These are phyloP conservation scores for Chionis minor DNA, from an alignment of 2,113 vertebrate genomes.

Conservation along the genomic window DNA sequence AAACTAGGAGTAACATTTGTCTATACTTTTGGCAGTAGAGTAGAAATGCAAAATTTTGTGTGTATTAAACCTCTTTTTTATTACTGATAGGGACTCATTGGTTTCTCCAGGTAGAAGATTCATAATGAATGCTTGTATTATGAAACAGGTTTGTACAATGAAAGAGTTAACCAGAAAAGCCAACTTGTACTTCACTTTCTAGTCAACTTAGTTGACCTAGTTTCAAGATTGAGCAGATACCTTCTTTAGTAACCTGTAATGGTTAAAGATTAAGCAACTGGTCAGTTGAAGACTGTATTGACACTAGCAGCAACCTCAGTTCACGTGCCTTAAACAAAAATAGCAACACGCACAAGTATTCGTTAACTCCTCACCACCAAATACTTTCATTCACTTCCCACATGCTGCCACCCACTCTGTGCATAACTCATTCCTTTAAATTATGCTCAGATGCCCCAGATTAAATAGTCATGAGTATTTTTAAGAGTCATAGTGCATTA, in stretches of 20 bases:
- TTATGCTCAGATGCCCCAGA: conserved; percentile 6
- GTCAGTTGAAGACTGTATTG: not conserved
- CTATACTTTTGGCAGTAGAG: not conserved
- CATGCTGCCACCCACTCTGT: conserved; percentile 16
- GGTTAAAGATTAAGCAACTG: not conserved
- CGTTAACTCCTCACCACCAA: not conserved
- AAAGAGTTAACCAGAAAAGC: not conserved
- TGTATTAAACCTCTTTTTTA: not conserved
- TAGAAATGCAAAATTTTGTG: not conserved
- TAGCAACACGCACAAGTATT: not conserved
- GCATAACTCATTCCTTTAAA: conserved; percentile 22
- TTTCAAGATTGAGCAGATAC: not conserved
- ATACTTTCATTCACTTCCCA: conserved; percentile 40
- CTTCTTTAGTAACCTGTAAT: not conserved
- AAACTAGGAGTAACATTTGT: not conserved
- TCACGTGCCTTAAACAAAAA: conserved; percentile 7
- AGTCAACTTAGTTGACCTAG: not conserved
- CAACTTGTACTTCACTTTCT: not conserved
- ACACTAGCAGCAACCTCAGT: not conserved
- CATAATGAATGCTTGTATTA: not conserved
- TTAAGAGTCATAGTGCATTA: not conserved
- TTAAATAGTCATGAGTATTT: not conserved
- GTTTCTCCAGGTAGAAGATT: not conserved
- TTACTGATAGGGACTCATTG: not conserved
- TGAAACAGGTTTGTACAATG: not conserved